These are phyloP conservation scores for Oscheius sp. DNA, from an alignment of 2,888 invertebrate species.

Conservation along the genomic window DNA sequence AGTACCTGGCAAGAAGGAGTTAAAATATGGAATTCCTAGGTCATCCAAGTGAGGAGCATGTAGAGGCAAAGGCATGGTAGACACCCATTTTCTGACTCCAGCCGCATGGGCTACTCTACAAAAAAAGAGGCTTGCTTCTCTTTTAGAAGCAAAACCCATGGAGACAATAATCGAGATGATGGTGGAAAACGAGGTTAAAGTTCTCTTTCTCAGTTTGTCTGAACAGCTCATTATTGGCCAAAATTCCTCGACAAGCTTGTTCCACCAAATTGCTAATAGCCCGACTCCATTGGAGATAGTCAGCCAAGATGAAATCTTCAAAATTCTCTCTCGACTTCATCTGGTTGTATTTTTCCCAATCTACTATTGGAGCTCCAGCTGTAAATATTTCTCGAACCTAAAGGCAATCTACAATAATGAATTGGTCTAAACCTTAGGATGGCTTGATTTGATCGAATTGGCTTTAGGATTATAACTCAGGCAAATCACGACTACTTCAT, in stretches of 20 bases:
- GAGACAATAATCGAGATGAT: slow-evolving; percentile 25
- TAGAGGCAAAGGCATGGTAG: slow-evolving; percentile 3
- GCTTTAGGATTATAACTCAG: slow-evolving; percentile 20
- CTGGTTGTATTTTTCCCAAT: background rate
- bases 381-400: slow-evolving; percentile 20
- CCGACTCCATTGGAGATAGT: background rate
- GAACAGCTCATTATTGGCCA: slow-evolving; percentile 11
- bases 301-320: background rate
- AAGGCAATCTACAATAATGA: no score
- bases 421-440: no score
- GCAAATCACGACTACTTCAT: slow-evolving; percentile 28
- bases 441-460: slow-evolving; percentile 7
- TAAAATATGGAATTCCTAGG: slow-evolving; percentile 16
- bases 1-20: no score
- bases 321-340: slow-evolving; percentile 12
- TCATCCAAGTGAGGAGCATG: background rate
- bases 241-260: slow-evolving; percentile 12
- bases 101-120: slow-evolving; percentile 22
- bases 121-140: no score
- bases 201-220: slow-evolving; percentile 9
- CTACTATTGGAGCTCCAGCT: background rate
- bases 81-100: slow-evolving; percentile 16
- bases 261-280: background rate
- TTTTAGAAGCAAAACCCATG: slow-evolving; percentile 1
- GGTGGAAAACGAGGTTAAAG: slow-evolving; percentile 23